Evolutionary conservation across 2,888 invertebrate species (phyloP), one percentile per base, ranked within the genome.

Genomic region (Athripsodes cinereus): DNA sequence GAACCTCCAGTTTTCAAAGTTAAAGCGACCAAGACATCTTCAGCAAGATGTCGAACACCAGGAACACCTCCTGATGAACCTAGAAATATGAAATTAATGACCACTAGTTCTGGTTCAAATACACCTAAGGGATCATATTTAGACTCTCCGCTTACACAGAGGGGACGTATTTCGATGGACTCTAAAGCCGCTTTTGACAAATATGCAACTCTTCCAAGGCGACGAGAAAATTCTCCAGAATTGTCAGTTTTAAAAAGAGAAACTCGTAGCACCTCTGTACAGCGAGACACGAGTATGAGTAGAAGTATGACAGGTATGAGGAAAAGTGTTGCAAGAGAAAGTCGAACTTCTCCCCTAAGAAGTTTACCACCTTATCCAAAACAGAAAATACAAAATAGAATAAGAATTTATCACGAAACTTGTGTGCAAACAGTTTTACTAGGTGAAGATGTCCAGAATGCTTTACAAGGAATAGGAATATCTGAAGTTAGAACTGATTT

Each of bases 331-430:
- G 40, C 67, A 55, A 63, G 62, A 60, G 57, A 63, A 58, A 40
- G 40, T 40, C 66, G 70, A 61, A 71, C 74, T 50, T 66, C 66
- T 11, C 66, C 66, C 1, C 53, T 68, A 51, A 81, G 77, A 65
- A 73, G 70, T 55, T 64, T 78, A 49, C 78, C 81, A 2, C 78
- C 79, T 1, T 79, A 76, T 64, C 73, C 79, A n/a, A 73, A 74
- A 48, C 71, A 72, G 58, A 72, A 72, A 64, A 26, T 50, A 1
- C 55, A 62, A 1, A 71, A 76, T 31, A 82, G 81, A 68, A 85
- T 87, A 1, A 80, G 84, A 67, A 92, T 92, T 64, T 92, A 89
- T 70, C 90, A 91, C 65, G 92, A 92, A 72, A 87, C 82, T 34
- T 80, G 83, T 51, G 81, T 84, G 13, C 92, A 92, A 71, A 92